A percentile compares a stretch with the other conserved stretches of the same genome.
Evolutionary conservation across 2,113 vertebrate genomes (phyloP).

Genomic region (Siphamia tubifer): DNA sequence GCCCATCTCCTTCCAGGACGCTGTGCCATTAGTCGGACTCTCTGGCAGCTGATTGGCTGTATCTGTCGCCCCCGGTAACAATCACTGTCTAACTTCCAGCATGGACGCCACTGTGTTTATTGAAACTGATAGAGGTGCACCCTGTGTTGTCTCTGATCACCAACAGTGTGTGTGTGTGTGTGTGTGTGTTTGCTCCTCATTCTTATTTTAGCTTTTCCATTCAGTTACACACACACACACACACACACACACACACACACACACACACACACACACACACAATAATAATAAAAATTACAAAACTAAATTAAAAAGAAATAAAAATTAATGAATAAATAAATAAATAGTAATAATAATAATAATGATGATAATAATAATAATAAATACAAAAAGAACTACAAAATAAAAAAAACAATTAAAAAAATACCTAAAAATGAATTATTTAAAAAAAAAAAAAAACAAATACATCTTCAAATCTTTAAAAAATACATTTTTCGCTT

Average conservation of each 20-base stretch:
- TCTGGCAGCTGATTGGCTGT: slow-evolving; percentile 54
- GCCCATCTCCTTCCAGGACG: slow-evolving; percentile 10
- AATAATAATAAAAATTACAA: no score
- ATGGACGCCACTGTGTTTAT: slow-evolving; percentile 11
- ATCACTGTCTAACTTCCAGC: slow-evolving; percentile 46
- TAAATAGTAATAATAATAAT: no score
- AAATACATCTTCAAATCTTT: no score
- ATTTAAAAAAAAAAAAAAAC: no score
- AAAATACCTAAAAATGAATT: no score
- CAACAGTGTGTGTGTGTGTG: background rate
- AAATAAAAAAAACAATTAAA: no score
- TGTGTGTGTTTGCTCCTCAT: background rate
- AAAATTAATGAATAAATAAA: no score
- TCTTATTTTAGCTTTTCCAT: background rate
- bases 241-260: background rate
- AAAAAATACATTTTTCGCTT: no score
- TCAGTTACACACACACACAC: background rate
- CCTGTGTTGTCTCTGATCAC: slow-evolving; percentile 22
- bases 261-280: no score
- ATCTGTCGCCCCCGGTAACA: slow-evolving; percentile 41
- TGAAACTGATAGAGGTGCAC: slow-evolving; percentile 23
- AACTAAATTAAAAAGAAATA: no score
- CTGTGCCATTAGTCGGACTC: background rate
- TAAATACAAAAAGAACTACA: no score
- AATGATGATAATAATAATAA: no score